Base-by-base conservation (phyloP, 1,140 invertebrate genomes). In the Drosophila bipectinata region DNA sequence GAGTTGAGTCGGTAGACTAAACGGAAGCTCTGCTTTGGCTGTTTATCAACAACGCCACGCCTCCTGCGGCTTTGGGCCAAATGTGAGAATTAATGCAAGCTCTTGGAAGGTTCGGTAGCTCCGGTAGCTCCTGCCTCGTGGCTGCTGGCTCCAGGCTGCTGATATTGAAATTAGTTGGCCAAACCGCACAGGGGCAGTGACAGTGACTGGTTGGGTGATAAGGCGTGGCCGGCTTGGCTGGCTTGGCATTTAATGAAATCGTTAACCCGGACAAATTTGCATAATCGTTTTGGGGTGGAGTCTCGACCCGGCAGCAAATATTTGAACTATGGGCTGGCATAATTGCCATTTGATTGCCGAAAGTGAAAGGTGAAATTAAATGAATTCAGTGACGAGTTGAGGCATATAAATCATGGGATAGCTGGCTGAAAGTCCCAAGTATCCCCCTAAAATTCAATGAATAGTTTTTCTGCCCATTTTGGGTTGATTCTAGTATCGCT, bases 91-190 rank as follows among this genome's bases (percentile, higher is more conserved):
- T 87, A 82, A 82, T 85, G 74, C 64, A 57, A 60, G 67, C 52
- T 71, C 67, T 52, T 71, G 67, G 55, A 67, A 28, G 5, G 5
- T 28, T 7, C 26, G 5, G 26, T 28, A 37, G 26, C 26, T 28
- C 26, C 26, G 4, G 26, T 28, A 37, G 41, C 68, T 47, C 18
- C 44, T 18, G 41, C 6, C 15, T 14, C 41, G 5, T 4, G 18
- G 44, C 14, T 44, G 4, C 14, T 14, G 41, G 15, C 41, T 47
- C 44, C 44, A 15, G 60, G 75, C 74, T 54, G 73, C 59, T 78
- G 82, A 85, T 85, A 87, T 85, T 85, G 73, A 85, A 87, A 85
- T 87, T 85, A 85, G 82, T 82, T 52, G 60, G 44, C 24, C 32
- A 41, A 49, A 37, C 41, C 72, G 14, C 32, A 39, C 49, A 44